Evolutionary conservation across 2,797 vertebrate genomes (phyloP), one percentile per base, ranked within the genome.

Genomic region (Micropoecilia bifurca): DNA sequence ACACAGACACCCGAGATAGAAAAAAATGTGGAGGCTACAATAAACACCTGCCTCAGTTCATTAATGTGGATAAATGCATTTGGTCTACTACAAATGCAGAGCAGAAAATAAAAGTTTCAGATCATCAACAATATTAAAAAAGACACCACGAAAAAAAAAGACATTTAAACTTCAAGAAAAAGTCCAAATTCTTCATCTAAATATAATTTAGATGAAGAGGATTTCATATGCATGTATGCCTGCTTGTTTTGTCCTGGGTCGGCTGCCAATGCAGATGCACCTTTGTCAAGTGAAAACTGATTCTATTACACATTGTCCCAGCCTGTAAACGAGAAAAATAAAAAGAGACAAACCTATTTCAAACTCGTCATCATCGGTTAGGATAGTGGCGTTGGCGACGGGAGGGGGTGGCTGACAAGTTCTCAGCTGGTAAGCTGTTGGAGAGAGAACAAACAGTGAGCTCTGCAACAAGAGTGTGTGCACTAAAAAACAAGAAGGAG

Each of bases 311-410:
- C 46, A 6, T 74, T 75, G 81, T 80, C n/a, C n/a, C 36, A 33
- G 59, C 66, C 33, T 47, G 77, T 76, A 82, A 79, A 89, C 66
- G 72, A 84, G 80, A 18, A 77, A 88, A 89, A 92, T 78, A 86
- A 90, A 91, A 89, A 39, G 78, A 89, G 88, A 93, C 91, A 96
- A 96, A 99, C 98, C 98, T 96, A 99, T 99, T 96, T 99, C 97
- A 73, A 98, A 98, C 94, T 98, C 97, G 75, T 98, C 97, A 87
- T 98, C 97, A 88, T 99, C 97, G 13, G 96, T 96, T 87, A 99
- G 94, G 92, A 97, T 94, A 77, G 98, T 97, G 76, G 98, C 97
- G 80, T 99, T 99, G 88, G 97, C 93, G 55, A 99, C 95, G 3
- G 93, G 92, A 77, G 96, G 90, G 50, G 98, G 98, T 75, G 97